phyloP scores from a whole-genome alignment of 2,797 vertebrate species.

The Brachyalestes nurse region DNA sequence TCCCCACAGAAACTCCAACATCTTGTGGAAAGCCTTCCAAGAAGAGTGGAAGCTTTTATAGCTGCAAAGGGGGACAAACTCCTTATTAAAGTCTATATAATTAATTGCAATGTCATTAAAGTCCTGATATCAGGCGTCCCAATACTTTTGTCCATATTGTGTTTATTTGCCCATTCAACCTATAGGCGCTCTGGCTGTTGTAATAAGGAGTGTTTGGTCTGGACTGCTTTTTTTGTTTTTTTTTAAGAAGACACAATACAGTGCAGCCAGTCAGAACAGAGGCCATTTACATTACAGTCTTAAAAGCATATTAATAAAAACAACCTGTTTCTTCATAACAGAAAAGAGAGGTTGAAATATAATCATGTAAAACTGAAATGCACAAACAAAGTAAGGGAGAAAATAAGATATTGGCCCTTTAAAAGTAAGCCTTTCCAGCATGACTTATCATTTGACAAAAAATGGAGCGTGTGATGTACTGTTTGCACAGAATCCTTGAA shows the following conservation, averaged over 20 bases:
- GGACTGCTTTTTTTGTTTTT: not conserved
- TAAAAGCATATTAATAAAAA: not conserved
- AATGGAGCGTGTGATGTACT: not conserved
- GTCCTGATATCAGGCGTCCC: no score
- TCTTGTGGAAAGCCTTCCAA: no score
- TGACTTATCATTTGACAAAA: not conserved
- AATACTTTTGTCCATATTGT: no score
- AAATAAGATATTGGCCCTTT: not conserved
- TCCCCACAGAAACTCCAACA: no score
- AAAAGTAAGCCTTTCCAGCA: not conserved
- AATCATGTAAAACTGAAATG: not conserved
- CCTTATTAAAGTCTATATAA: no score
- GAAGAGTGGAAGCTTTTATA: no score
- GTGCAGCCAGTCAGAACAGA: not conserved
- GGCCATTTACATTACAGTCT: not conserved
- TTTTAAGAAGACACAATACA: no score
- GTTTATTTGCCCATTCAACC: no score
- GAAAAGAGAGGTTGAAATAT: not conserved
- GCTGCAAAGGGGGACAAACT: no score
- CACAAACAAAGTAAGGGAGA: not conserved
- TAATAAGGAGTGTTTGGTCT: not conserved
- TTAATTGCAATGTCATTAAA: no score
- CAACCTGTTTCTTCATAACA: not conserved
- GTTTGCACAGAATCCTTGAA: slow-evolving; percentile 13
- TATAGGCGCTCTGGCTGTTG: not conserved